phyloP scores from a whole-genome alignment of 1,140 invertebrate species.

The Philotrypesis tridentata region DNA sequence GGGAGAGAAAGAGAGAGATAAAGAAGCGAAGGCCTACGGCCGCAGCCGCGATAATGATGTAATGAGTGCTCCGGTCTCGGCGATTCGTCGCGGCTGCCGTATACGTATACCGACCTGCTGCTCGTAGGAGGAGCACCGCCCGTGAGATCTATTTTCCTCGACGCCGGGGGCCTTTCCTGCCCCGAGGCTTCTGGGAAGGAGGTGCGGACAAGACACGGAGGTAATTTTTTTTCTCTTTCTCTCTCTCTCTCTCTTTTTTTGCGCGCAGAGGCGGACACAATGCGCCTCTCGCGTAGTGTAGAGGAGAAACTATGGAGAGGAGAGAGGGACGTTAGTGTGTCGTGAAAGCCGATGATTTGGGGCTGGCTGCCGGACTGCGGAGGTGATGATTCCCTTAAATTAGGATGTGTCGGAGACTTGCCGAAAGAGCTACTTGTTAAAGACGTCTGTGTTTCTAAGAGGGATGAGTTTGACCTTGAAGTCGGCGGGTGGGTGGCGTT shows the following conservation, averaged over 20 bases:
- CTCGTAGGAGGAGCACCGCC: not conserved
- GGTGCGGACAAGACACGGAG: not conserved
- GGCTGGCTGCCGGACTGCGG: not conserved
- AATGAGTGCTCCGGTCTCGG: constrained; percentile 59
- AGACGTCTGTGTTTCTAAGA: not conserved
- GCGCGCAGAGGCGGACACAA: no score
- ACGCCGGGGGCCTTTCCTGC: constrained; percentile 29
- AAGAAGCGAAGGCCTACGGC: constrained; percentile 47
- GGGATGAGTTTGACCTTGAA: no score
- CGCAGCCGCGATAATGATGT: constrained; percentile 62
- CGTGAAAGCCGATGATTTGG: not conserved
- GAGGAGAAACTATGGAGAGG: no score
- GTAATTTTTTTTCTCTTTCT: not conserved
- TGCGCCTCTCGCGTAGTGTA: no score
- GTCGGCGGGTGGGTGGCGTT: no score
- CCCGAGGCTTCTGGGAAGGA: not conserved
- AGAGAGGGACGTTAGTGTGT: not conserved
- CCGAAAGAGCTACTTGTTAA: not conserved
- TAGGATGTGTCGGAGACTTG: not conserved
- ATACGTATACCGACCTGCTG: not conserved
- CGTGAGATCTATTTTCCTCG: constrained; percentile 41
- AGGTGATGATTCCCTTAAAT: not conserved
- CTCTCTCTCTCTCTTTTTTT: not conserved
- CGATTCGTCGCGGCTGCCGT: constrained; percentile 55
- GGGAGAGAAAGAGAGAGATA: not conserved